Percentiles rank a stretch among this genome's conserved stretches.
phyloP scores from a whole-genome alignment of 2,797 vertebrate species.

The Chelmon rostratus region DNA sequence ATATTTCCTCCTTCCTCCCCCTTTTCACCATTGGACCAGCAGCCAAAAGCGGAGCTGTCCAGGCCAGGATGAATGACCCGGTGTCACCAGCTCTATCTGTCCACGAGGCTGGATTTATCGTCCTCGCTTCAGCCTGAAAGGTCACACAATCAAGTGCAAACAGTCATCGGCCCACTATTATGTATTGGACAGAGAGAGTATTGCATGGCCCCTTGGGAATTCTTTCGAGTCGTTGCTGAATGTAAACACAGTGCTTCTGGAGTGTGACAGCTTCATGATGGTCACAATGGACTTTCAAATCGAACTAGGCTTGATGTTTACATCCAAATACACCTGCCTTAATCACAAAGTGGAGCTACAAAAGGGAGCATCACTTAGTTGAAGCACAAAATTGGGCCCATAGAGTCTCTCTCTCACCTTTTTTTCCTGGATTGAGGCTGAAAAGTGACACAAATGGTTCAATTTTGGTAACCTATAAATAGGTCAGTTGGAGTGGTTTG shows the following conservation, averaged over 20 bases:
- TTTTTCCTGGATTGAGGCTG: slow-evolving; percentile 1
- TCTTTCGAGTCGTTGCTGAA: slow-evolving; percentile 13
- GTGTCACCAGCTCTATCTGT: slow-evolving; percentile 56
- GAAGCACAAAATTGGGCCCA: not conserved
- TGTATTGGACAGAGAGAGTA: slow-evolving; percentile 21
- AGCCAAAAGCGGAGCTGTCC: slow-evolving; percentile 49
- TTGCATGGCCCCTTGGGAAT: not conserved
- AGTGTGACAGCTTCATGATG: not conserved
- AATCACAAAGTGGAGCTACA: not conserved
- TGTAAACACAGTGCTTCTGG: slow-evolving; percentile 10
- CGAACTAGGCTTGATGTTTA: not conserved
- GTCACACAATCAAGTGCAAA: slow-evolving; percentile 69
- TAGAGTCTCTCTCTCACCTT: not conserved
- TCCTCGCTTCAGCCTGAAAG: slow-evolving; percentile 63
- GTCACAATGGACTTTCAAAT: not conserved
- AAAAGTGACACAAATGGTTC: not conserved
- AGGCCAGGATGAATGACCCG: slow-evolving; percentile 49
- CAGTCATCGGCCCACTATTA: slow-evolving; percentile 37
- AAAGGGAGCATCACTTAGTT: not conserved
- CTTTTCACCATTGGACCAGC: slow-evolving; percentile 31
- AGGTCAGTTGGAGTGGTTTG: not conserved
- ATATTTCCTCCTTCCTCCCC: not conserved
- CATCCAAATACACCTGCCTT: not conserved
- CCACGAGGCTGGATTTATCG: slow-evolving; percentile 67
- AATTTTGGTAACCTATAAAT: not conserved